Percentiles rank a stretch among this genome's conserved stretches.
Conservation (phyloP, 2,888 invertebrate genomes). For the Tridacna gigas region DNA sequence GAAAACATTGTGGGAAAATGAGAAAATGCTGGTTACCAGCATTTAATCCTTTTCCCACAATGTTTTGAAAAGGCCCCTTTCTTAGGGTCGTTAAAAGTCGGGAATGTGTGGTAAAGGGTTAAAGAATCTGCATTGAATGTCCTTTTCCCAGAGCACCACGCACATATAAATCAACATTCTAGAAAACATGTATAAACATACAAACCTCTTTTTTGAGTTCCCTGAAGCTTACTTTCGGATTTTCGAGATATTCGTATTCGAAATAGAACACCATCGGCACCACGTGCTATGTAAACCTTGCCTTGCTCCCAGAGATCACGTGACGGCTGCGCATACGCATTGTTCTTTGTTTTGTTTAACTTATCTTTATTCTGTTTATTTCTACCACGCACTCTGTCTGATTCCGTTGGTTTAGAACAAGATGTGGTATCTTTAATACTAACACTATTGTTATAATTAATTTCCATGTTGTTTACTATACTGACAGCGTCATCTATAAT, state of each 20-base stretch:
- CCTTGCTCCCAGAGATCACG: conserved; percentile 37
- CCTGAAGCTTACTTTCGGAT: neutral
- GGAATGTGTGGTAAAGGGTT: no score
- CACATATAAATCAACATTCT: no score
- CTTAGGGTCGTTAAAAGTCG: no score
- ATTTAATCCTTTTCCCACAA: no score
- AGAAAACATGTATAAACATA: neutral
- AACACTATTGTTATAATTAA: conserved; percentile 10
- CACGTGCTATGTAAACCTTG: conserved; percentile 48
- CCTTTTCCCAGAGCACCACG: no score
- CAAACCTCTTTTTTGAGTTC: conserved; percentile 5
- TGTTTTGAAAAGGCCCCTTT: no score
- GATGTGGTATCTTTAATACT: neutral
- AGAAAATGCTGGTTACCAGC: no score
- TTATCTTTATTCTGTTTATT: conserved; percentile 33
- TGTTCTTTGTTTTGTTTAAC: conserved; percentile 25
- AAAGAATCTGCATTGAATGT: no score
- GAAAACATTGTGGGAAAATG: no score
- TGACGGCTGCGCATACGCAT: neutral
- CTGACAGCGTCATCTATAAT: conserved; percentile 32
- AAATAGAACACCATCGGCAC: conserved; percentile 48
- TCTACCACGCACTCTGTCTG: conserved; percentile 11
- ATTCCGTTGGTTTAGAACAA: neutral
- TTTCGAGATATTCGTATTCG: conserved; percentile 42
- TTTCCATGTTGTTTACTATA: neutral